phyloP scores from a whole-genome alignment of 2,888 invertebrate genomes.

The Helleia helle region DNA sequence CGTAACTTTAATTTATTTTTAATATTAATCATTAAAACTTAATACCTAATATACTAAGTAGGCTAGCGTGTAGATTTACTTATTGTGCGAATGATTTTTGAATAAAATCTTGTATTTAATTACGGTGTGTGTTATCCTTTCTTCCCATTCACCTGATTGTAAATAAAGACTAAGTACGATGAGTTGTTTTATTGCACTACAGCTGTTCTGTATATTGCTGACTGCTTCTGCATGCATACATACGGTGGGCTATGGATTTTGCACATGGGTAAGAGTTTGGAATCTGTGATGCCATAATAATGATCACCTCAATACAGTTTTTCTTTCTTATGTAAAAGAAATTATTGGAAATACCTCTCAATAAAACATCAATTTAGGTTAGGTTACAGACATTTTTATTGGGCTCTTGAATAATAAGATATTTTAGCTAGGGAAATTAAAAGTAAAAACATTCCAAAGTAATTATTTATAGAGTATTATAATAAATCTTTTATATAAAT shows the following conservation, averaged over 20 bases:
- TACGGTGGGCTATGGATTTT: slow-evolving; percentile 7
- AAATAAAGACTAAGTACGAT: slow-evolving; percentile 45
- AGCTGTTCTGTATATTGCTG: slow-evolving; percentile 3
- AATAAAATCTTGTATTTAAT: slow-evolving; percentile 3
- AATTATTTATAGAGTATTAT: too few species aligned
- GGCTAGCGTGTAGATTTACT: neutral
- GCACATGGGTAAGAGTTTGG: slow-evolving; percentile 7
- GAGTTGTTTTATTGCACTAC: slow-evolving; percentile 58
- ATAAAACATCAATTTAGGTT: too few species aligned
- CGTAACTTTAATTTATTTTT: slow-evolving; percentile 37
- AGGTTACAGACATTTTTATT: too few species aligned
- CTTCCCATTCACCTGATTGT: slow-evolving; percentile 29
- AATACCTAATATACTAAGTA: neutral
- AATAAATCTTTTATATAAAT: too few species aligned
- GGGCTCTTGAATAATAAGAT: too few species aligned
- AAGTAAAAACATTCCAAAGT: too few species aligned
- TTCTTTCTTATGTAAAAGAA: too few species aligned
- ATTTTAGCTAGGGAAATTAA: too few species aligned
- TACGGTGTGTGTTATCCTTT: slow-evolving; percentile 10
- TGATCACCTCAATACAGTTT: neutral
- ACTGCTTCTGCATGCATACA: slow-evolving; percentile 10
- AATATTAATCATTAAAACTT: slow-evolving; percentile 26
- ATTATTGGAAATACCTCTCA: too few species aligned
- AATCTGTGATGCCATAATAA: neutral
- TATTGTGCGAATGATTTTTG: neutral